Evolutionary conservation across 1,140 invertebrate genomes (phyloP), one percentile per base, ranked within the genome.

Genomic region (Macrostomum lignano): DNA sequence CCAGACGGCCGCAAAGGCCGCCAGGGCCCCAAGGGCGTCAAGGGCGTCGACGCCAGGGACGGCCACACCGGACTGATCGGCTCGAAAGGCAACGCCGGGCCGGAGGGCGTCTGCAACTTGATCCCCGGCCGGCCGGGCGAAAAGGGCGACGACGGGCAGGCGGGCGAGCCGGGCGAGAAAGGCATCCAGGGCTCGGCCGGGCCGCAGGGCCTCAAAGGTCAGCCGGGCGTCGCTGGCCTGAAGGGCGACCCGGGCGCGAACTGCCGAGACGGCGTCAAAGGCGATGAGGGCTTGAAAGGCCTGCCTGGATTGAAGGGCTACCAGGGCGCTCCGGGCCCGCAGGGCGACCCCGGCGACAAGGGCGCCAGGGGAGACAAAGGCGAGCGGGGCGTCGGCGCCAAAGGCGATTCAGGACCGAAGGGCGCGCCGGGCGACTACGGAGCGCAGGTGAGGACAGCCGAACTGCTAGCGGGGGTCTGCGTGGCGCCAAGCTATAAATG

Each of bases 1-100:
- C 7, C 14, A 11, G 11, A 3, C 4, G 33, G 33, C n/a, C n/a
- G 13, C 10, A 25, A 22, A 32, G 33, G 33, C 7, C 23, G 6
- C 4, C 7, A 10, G 9, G 33, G 33, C 2, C 15, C 29, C 19
- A 25, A 23, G 13, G 33, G 33, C 6, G 33, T 17, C 10, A 25
- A 25, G 33, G 33, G 33, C 14, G n/a, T 2, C 6, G 25, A 26
- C 30, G 35, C 28, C 10, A 7, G 13, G 2, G 21, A n/a, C 15
- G 35, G 35, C 13, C 32, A 11, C 6, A 17, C 11, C 7, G 35
- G 35, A 36, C 14, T 13, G 15, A 31, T 21, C 5, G 35, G 35
- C 13, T 15, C 32, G n/a, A n/a, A n/a, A n/a, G n/a, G n/a, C n/a
- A n/a, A n/a, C n/a, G n/a, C n/a, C n/a, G n/a, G n/a, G n/a, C n/a